phyloP scores from a whole-genome alignment of 30 jellyfish, hydroid and myxozoan genomes.

The Aurelia sp. region DNA sequence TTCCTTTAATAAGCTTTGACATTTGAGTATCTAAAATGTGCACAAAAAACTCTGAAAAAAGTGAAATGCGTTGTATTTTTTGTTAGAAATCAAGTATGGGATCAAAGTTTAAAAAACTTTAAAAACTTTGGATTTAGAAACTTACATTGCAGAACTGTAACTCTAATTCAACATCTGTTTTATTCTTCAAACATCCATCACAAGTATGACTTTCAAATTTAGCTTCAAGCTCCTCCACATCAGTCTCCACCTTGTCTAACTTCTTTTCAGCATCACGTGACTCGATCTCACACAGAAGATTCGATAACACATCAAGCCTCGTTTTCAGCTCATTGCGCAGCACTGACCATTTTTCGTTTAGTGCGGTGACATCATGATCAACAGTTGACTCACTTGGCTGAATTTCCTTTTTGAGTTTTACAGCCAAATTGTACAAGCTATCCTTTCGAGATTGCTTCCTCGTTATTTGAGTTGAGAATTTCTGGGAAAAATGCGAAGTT shows the following conservation, averaged over 20 bases:
- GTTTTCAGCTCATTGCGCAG: constrained; percentile 42
- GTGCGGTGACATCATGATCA: background rate
- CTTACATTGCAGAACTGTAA: constrained; percentile 31
- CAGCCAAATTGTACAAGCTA: background rate
- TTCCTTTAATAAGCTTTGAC: no score
- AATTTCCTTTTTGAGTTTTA: constrained; percentile 15
- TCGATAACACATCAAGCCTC: constrained; percentile 32
- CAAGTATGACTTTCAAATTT: constrained; percentile 13
- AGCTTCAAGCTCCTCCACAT: constrained; percentile 31
- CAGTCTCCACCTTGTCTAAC: constrained; percentile 38
- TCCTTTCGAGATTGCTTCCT: constrained; percentile 4
- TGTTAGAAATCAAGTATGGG: no score
- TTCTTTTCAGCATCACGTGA: constrained; percentile 30
- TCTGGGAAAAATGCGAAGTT: constrained; percentile 3
- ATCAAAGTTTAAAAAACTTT: no score
- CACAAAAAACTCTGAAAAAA: no score
- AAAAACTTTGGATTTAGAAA: background rate
- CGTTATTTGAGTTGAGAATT: background rate
- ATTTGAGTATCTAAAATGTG: no score
- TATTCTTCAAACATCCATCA: constrained; percentile 5
- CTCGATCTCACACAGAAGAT: constrained; percentile 14
- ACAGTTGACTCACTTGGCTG: constrained; percentile 16
- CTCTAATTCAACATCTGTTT: constrained; percentile 5
- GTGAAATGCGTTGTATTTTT: no score
- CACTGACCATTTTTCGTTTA: constrained; percentile 27